Evolutionary conservation across 1,140 invertebrate genomes (phyloP).

Genomic region (Listronotus oregonensis): DNA sequence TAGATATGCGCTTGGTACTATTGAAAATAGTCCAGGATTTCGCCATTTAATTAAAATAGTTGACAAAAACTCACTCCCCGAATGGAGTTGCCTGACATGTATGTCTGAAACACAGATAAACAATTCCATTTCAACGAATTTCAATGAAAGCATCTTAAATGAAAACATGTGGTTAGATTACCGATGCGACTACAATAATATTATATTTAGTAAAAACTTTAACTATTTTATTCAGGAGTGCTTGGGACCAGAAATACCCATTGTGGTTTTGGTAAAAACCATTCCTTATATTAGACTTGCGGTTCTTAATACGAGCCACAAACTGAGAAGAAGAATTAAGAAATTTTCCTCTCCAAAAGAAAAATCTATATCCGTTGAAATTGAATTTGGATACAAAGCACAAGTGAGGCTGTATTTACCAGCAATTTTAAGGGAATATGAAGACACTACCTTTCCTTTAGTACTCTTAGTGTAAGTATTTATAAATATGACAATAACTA

Average conservation of each 20-base stretch:
- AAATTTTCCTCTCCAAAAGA: slow-evolving; percentile 48
- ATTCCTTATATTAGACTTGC: slow-evolving; percentile 61
- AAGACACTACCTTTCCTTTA: slow-evolving; percentile 81
- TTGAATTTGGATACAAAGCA: slow-evolving; percentile 60
- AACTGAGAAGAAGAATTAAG: slow-evolving; percentile 45
- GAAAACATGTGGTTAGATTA: slow-evolving; percentile 57
- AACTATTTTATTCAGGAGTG: slow-evolving; percentile 69
- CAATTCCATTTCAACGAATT: slow-evolving; percentile 42
- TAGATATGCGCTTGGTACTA: slow-evolving; percentile 73
- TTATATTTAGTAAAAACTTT: slow-evolving; percentile 67
- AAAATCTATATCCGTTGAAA: slow-evolving; percentile 58
- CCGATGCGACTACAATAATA: slow-evolving; percentile 67
- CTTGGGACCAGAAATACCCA: slow-evolving; percentile 72
- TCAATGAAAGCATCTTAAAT: slow-evolving; percentile 49
- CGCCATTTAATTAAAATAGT: slow-evolving; percentile 75
- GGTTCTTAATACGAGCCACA: slow-evolving; percentile 61
- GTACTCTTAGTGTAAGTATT: slow-evolving; percentile 77
- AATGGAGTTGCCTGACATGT: slow-evolving; percentile 65
- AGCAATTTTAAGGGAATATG: slow-evolving; percentile 76
- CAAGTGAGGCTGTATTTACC: slow-evolving; percentile 74
- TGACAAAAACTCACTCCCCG: slow-evolving; percentile 50
- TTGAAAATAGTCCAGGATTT: slow-evolving; percentile 68
- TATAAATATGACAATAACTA: background rate
- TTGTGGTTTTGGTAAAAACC: slow-evolving; percentile 64
- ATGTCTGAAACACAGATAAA: slow-evolving; percentile 54